phyloP scores from a whole-genome alignment of 2,113 vertebrate species.

The Bos indicus region DNA sequence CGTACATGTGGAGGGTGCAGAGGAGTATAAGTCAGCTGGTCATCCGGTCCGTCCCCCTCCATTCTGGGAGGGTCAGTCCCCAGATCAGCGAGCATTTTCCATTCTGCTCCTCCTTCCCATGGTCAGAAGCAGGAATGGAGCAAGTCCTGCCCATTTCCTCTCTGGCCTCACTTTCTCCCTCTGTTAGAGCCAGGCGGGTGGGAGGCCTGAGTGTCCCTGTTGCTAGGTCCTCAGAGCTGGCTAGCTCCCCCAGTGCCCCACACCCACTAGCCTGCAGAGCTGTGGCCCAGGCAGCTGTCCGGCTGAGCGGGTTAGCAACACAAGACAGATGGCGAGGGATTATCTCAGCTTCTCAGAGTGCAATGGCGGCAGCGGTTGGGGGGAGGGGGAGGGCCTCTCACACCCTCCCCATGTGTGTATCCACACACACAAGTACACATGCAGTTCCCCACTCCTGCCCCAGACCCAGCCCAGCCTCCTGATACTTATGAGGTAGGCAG shows the following conservation, averaged over 20 bases:
- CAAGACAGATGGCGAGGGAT: slow-evolving; percentile 75
- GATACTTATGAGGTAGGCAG: slow-evolving; percentile 5
- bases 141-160: not conserved
- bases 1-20: not conserved
- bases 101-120: not conserved
- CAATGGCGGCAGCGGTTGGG: slow-evolving; percentile 11
- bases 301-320: slow-evolving; percentile 72
- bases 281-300: slow-evolving; percentile 72
- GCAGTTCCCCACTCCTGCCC: not conserved
- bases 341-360: slow-evolving; percentile 72
- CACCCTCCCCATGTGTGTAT: not conserved
- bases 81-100: not conserved
- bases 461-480: not conserved
- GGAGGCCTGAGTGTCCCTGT: not conserved
- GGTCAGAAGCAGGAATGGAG: not conserved
- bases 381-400: slow-evolving; percentile 2
- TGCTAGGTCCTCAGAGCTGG: not conserved
- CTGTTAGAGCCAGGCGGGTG: not conserved
- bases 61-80: not conserved
- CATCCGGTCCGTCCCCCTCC: not conserved
- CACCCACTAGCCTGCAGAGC: slow-evolving; percentile 39
- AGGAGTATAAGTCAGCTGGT: not conserved
- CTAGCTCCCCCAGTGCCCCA: not conserved
- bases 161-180: not conserved
- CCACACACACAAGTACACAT: not conserved